phyloP scores from a whole-genome alignment of 2,797 vertebrate species.

The Tragelaphus oryx region DNA sequence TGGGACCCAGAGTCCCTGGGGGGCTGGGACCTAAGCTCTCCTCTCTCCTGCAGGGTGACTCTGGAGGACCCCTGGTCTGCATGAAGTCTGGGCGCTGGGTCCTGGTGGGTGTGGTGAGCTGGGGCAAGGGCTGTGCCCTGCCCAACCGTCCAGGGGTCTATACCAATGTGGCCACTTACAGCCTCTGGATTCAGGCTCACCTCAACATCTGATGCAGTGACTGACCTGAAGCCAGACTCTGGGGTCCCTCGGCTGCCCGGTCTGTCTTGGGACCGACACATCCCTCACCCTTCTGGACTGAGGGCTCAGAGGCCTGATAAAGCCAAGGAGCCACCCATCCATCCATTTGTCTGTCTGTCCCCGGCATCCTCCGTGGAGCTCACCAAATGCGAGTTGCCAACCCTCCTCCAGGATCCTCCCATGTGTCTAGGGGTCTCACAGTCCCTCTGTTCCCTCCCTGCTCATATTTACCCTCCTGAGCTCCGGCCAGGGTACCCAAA shows the following conservation, averaged over 20 bases:
- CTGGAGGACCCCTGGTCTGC: conserved; percentile 73
- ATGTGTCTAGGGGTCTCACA: neutral
- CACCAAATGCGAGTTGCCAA: neutral
- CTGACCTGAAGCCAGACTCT: neutral
- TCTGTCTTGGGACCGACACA: neutral
- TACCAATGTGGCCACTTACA: conserved; percentile 64
- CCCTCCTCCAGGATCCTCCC: too few relatives aligned
- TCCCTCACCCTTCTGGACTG: neutral
- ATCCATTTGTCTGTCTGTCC: neutral
- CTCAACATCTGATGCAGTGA: conserved; percentile 8
- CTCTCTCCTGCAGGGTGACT: conserved; percentile 71
- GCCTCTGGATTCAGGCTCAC: conserved; percentile 61
- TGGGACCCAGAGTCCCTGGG: neutral
- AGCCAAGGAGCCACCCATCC: neutral
- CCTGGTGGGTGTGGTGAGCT: conserved; percentile 74
- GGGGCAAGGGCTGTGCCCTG: conserved; percentile 73
- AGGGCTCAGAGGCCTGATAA: neutral
- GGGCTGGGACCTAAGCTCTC: neutral
- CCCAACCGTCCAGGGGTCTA: conserved; percentile 69
- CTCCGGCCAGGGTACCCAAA: neutral
- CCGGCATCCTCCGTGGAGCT: neutral
- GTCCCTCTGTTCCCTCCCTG: neutral
- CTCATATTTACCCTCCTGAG: neutral
- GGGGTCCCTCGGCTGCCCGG: neutral
- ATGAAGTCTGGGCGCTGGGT: conserved; percentile 68